These are phyloP conservation scores for Eristalinus aeneus DNA, from an alignment of 2,888 invertebrate genomes.

Conservation along the genomic window DNA sequence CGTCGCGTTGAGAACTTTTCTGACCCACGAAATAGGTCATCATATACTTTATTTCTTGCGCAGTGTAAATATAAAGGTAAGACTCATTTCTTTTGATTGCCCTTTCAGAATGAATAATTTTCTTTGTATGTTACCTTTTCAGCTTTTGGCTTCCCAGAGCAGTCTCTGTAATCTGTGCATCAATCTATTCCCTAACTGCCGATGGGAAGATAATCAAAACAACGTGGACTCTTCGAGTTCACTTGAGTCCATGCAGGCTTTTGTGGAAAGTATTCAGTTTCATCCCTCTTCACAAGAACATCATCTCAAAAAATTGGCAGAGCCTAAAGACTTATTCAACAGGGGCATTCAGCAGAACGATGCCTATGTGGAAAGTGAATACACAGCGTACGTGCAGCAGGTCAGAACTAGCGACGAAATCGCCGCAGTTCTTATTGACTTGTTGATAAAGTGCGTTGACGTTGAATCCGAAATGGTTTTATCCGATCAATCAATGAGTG, in stretches of 20 bases:
- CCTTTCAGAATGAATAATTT: not conserved
- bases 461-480: slow-evolving; percentile 75
- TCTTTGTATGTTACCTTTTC: slow-evolving; percentile 30
- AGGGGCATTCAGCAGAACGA: not conserved
- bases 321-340: slow-evolving; percentile 17
- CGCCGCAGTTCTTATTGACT: slow-evolving; percentile 76
- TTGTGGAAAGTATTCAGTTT: slow-evolving; percentile 74
- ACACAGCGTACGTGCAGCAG: slow-evolving; percentile 71
- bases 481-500: slow-evolving; percentile 75
- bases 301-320: slow-evolving; percentile 30
- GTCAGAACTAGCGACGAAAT: slow-evolving; percentile 77
- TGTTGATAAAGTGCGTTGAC: slow-evolving; percentile 76
- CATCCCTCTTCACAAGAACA: slow-evolving; percentile 12
- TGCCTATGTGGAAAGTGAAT: slow-evolving; percentile 43
- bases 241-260: slow-evolving; percentile 72
- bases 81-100: not conserved
- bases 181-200: slow-evolving; percentile 79
- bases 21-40: slow-evolving; percentile 78
- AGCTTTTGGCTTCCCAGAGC: slow-evolving; percentile 79
- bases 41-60: slow-evolving; percentile 77
- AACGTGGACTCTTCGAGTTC: slow-evolving; percentile 67
- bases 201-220: slow-evolving; percentile 76
- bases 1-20: slow-evolving; percentile 78
- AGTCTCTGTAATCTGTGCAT: slow-evolving; percentile 78
- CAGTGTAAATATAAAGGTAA: slow-evolving; percentile 77